Evolutionary conservation across 2,888 invertebrate genomes (phyloP), one percentile per base, ranked within the genome.

Genomic region (Cremastinae sp.): DNA sequence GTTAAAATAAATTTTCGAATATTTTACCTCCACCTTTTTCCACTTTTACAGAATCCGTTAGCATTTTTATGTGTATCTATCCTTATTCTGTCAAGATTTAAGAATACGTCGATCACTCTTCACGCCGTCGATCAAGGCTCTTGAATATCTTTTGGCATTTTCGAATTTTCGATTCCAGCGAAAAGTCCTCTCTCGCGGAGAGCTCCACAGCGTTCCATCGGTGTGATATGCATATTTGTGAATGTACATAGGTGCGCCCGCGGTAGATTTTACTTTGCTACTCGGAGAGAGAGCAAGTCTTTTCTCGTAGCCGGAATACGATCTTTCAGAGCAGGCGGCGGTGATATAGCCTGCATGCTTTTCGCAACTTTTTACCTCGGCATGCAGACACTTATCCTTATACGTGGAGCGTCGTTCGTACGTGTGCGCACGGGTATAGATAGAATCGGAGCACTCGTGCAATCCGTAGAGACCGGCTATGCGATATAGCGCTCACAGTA

Each of bases 401-500:
- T 70, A 41, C 35, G 64, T 12, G 39, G 9, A 58, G 62, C 10
- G 53, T 53, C n/a, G n/a, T n/a, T n/a, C n/a, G n/a, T n/a, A n/a
- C n/a, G n/a, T n/a, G n/a, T n/a, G n/a, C n/a, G n/a, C n/a, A n/a
- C n/a, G 41, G 37, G 55, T 51, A 65, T 61, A 43, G 47, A 47
- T 41, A 41, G 35, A 53, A 5, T 59, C 49, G 45, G 64, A 69
- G 49, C 68, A 59, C 53, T 65, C 65, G 58, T 28, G 69, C 59
- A 76, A 68, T 68, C 72, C 68, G 51, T 43, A 39, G 72, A 68
- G 62, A 66, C 64, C 64, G 66, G 53, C 77, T 53, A 51, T 65
- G 37, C 59, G 41, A 65, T 70, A 61, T 72, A 51, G 39, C 39
- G 51, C 55, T 43, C 53, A 62, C 51, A 58, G 55, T 49, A 53